Evolutionary conservation across 2,113 vertebrate genomes (phyloP), one percentile per base, ranked within the genome.

Genomic region (Phocoena sinus): DNA sequence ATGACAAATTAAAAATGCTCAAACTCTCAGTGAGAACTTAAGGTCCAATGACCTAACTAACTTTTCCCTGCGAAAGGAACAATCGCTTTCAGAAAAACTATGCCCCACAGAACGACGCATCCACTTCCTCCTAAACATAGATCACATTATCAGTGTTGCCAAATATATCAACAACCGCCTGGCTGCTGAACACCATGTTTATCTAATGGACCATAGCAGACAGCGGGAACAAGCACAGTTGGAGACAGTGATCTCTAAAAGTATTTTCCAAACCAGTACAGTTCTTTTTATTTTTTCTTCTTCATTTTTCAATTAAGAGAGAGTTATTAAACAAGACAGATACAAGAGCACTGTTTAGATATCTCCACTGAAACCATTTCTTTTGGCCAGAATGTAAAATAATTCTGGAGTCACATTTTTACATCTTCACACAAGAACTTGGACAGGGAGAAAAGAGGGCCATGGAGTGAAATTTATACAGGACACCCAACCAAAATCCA

Each of bases 321-420:
- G 97, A 97, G 85, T 95, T 97, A 98, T 98, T 98, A 98, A 98
- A 97, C 84, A 98, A 98, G 96, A 97, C 95, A 98, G 97, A 98
- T 90, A 98, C 83, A 98, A 96, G 92, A 98, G 83, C 94, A 95
- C 96, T 98, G 84, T 98, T 99, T 98, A 97, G 97, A 94, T 97
- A 97, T 68, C 50, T 76, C 47, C n/a, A 82, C 97, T 98, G 95
- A 97, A 98, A 97, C 68, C 44, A 97, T 97, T 95, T 94, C 93
- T 98, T 97, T 98, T 95, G 97, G 97, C 97, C 97, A 96, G 98
- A 97, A 97, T 95, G 77, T 97, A 96, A 97, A 98, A 98, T 97
- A 74, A 91, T 83, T 97, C 92, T 96, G 93, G 91, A 97, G 94
- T 95, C 91, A 96, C 81, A 96, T 95, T 98, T 95, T 94, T 68